phyloP scores from a whole-genome alignment of 2,888 invertebrate species.

The Melieria picta region DNA sequence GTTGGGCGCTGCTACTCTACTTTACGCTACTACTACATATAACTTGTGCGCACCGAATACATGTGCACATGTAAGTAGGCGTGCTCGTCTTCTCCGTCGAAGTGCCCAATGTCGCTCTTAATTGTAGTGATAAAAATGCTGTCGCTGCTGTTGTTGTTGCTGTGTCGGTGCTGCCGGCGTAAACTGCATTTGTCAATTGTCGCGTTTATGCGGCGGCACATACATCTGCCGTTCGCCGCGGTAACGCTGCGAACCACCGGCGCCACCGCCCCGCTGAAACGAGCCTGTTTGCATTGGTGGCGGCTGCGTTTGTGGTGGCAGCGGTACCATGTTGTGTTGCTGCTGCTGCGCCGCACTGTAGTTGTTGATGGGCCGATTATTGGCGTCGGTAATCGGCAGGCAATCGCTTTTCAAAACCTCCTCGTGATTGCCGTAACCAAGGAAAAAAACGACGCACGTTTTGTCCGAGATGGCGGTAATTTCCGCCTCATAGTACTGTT shows the following conservation, averaged over 20 bases:
- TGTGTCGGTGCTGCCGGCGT: neutral
- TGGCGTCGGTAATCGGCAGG: conserved; percentile 70
- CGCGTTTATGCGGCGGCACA: conserved; percentile 66
- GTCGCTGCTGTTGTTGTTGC: neutral
- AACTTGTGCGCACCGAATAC: too few relatives aligned
- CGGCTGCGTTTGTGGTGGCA: conserved; percentile 23
- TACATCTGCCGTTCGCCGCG: conserved; percentile 65
- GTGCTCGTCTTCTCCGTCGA: too few relatives aligned
- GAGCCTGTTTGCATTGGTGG: conserved; percentile 35
- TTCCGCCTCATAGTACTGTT: conserved; percentile 84
- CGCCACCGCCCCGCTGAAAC: conserved; percentile 43
- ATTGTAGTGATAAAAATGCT: conserved; percentile 14
- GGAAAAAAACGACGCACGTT: conserved; percentile 86
- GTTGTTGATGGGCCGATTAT: conserved; percentile 57
- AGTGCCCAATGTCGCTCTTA: conserved; percentile 5
- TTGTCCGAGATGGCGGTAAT: conserved; percentile 83
- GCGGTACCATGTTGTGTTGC: conserved; percentile 38
- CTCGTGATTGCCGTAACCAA: conserved; percentile 90
- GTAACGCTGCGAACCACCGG: conserved; percentile 53
- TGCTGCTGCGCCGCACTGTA: conserved; percentile 42
- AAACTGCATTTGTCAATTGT: conserved; percentile 48
- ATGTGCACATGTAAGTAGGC: too few relatives aligned
- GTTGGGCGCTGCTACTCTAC: too few relatives aligned
- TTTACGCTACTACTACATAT: too few relatives aligned
- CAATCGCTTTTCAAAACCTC: conserved; percentile 87